phyloP scores from a whole-genome alignment of 2,797 vertebrate genomes.

The Simalia tracyae region DNA sequence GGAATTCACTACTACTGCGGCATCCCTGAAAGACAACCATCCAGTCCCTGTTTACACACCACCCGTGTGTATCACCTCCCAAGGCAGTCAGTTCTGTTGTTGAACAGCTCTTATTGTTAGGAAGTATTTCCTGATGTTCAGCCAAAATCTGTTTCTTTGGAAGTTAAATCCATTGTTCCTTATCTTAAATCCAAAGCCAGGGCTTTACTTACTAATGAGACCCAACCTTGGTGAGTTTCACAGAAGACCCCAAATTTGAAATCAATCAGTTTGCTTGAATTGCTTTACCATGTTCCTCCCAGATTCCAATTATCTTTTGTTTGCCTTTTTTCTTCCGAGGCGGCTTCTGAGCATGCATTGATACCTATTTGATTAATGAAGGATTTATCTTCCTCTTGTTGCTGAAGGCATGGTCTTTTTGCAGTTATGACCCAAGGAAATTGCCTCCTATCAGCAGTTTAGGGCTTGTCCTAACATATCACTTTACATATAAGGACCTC shows the following conservation, averaged over 20 bases:
- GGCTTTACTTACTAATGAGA: background rate
- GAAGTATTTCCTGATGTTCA: background rate
- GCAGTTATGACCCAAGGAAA: background rate
- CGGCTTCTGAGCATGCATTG: background rate
- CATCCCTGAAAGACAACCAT: background rate
- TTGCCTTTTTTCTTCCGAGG: background rate
- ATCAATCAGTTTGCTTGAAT: background rate
- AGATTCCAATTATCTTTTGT: background rate
- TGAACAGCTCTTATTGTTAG: background rate
- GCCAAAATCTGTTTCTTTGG: background rate
- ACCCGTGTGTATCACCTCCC: background rate
- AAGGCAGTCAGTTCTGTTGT: background rate
- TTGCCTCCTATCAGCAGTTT: background rate
- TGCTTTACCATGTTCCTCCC: background rate
- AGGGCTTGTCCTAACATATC: background rate
- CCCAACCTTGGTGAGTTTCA: background rate
- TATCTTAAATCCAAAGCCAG: background rate
- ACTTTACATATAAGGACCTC: background rate
- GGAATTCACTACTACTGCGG: background rate
- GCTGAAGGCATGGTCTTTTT: background rate
- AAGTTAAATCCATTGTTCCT: background rate
- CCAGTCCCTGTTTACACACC: background rate
- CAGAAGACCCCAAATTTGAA: background rate
- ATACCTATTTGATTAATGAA: background rate
- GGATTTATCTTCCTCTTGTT: background rate